phyloP scores from a whole-genome alignment of 2,888 invertebrate genomes.

The Agrochola litura region DNA sequence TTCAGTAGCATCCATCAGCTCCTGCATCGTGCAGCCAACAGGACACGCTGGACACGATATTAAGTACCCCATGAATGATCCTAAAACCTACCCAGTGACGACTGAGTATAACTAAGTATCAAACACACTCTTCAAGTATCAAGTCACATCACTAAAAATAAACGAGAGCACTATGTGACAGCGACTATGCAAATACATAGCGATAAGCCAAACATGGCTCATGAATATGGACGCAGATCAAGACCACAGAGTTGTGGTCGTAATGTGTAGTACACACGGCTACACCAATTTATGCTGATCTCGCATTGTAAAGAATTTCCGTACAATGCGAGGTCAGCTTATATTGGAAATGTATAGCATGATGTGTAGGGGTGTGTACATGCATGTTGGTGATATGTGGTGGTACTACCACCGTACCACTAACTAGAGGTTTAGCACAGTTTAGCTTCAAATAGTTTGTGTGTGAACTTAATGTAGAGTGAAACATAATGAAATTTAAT shows the following conservation, averaged over 20 bases:
- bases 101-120: neutral
- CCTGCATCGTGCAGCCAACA: too few relatives aligned
- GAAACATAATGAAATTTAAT: conserved; percentile 5
- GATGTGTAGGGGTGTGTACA: too few relatives aligned
- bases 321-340: too few relatives aligned
- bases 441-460: conserved; percentile 18
- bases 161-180: conserved; percentile 64
- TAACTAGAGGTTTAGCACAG: conserved; percentile 26
- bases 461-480: neutral
- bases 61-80: too few relatives aligned
- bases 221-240: conserved; percentile 54
- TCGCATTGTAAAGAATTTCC: too few relatives aligned
- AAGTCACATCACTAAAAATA: conserved; percentile 56
- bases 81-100: neutral
- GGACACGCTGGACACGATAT: too few relatives aligned
- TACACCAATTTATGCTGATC: too few relatives aligned
- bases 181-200: conserved; percentile 65
- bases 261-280: conserved; percentile 11
- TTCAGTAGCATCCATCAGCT: too few relatives aligned
- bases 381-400: conserved; percentile 1
- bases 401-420: neutral
- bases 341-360: too few relatives aligned
- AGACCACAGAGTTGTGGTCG: conserved; percentile 55
- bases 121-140: neutral
- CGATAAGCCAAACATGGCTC: conserved; percentile 59